These are phyloP conservation scores for Scopus umbretta DNA, from an alignment of 2,113 vertebrate species.

Conservation along the genomic window DNA sequence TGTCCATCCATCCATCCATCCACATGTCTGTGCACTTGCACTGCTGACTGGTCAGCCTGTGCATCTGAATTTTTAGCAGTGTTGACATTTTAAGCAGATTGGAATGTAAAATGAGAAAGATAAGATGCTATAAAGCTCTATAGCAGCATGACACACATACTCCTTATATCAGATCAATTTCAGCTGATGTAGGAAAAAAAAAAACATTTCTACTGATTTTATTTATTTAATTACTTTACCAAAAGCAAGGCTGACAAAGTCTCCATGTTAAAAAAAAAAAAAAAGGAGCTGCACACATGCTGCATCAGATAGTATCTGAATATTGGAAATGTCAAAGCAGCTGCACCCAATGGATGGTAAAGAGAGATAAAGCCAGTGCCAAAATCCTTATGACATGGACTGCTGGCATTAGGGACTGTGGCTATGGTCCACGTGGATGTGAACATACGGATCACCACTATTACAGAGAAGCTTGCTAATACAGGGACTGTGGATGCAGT, in stretches of 20 bases:
- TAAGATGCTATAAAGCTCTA: background rate
- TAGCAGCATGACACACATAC: background rate
- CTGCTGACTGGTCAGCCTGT: background rate
- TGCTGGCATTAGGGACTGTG: background rate
- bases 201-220: background rate
- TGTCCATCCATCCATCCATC: background rate
- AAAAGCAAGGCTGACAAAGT: background rate
- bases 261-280: background rate
- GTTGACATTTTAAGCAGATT: constrained; percentile 1
- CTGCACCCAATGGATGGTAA: background rate
- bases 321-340: background rate
- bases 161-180: background rate
- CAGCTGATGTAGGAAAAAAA: background rate
- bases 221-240: background rate
- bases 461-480: background rate
- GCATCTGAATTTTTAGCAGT: background rate
- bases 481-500: background rate
- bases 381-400: background rate
- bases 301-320: background rate
- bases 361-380: background rate
- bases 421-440: background rate
- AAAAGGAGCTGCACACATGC: background rate
- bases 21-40: background rate
- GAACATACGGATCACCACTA: background rate
- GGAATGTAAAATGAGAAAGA: background rate